phyloP scores from a whole-genome alignment of 1,140 invertebrate genomes.

The Amphibalanus amphitrite region DNA sequence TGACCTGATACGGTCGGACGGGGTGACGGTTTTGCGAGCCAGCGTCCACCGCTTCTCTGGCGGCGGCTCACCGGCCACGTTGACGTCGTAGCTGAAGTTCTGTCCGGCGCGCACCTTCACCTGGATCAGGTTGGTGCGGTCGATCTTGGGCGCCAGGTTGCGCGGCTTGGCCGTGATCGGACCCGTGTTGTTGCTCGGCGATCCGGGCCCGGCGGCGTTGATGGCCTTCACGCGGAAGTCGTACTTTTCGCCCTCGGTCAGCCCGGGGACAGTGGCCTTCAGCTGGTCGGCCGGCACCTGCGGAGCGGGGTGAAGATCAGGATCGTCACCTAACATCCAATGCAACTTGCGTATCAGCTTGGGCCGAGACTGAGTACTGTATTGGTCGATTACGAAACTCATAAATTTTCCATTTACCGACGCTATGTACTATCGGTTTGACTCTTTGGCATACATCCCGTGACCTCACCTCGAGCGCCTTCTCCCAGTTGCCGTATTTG shows the following conservation, averaged over 20 bases:
- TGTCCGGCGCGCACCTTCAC: constrained; percentile 76
- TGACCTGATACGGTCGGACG: constrained; percentile 41
- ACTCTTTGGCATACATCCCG: too few relatives aligned
- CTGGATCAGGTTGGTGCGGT: constrained; percentile 65
- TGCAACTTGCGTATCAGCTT: too few relatives aligned
- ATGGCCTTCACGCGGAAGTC: constrained; percentile 80
- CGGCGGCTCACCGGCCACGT: constrained; percentile 72
- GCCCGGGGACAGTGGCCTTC: constrained; percentile 66
- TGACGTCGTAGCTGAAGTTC: constrained; percentile 60
- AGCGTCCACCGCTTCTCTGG: constrained; percentile 77
- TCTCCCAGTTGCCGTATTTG: constrained; percentile 87
- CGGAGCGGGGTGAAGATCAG: neutral
- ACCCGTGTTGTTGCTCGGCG: constrained; percentile 69
- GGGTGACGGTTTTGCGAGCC: constrained; percentile 50
- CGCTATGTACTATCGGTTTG: too few relatives aligned
- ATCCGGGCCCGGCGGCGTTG: constrained; percentile 83
- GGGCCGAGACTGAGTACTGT: too few relatives aligned
- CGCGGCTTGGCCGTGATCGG: constrained; percentile 77
- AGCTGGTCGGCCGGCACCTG: constrained; percentile 52
- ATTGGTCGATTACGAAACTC: too few relatives aligned
- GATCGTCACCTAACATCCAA: too few relatives aligned
- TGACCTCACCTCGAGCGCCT: constrained; percentile 42
- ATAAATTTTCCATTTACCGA: too few relatives aligned
- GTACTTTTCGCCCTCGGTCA: constrained; percentile 78
- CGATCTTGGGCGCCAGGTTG: constrained; percentile 69